Conservation (phyloP, 2,797 vertebrate genomes). For the Melanotaenia nigrans region DNA sequence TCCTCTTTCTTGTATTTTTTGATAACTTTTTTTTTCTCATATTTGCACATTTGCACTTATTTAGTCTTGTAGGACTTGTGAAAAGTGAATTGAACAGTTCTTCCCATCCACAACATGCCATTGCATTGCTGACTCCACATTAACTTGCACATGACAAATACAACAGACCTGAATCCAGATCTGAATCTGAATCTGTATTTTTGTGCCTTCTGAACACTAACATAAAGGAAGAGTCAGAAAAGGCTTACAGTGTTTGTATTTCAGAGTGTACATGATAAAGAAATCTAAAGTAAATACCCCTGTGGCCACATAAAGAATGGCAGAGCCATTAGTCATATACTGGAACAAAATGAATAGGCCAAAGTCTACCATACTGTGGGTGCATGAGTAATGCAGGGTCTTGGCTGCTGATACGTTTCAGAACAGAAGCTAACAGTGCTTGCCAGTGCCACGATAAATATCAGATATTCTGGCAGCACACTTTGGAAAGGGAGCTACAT, state of each 20-base stretch:
- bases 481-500: constrained; percentile 72
- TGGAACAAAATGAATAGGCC: constrained; percentile 70
- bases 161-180: too few species aligned
- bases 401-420: constrained; percentile 67
- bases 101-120: too few species aligned
- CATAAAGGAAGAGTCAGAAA: constrained; percentile 19
- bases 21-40: too few species aligned
- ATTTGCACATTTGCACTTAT: too few species aligned
- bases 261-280: constrained; percentile 64
- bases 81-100: too few species aligned
- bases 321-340: constrained; percentile 71
- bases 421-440: constrained; percentile 67
- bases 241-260: constrained; percentile 48
- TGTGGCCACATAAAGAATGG: constrained; percentile 66
- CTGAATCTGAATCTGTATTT: not conserved
- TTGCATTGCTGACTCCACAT: too few species aligned
- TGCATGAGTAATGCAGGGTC: constrained; percentile 74
- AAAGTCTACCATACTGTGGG: constrained; percentile 67
- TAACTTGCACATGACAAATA: too few species aligned
- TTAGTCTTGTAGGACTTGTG: too few species aligned
- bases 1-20: too few species aligned
- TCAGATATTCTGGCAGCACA: constrained; percentile 72
- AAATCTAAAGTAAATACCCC: constrained; percentile 77
- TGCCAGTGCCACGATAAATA: constrained; percentile 80
- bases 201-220: not conserved